A percentile compares a stretch with the other conserved stretches of the same genome.
Evolutionary conservation across 2,113 vertebrate genomes (phyloP).

Genomic region (Empidonax traillii): DNA sequence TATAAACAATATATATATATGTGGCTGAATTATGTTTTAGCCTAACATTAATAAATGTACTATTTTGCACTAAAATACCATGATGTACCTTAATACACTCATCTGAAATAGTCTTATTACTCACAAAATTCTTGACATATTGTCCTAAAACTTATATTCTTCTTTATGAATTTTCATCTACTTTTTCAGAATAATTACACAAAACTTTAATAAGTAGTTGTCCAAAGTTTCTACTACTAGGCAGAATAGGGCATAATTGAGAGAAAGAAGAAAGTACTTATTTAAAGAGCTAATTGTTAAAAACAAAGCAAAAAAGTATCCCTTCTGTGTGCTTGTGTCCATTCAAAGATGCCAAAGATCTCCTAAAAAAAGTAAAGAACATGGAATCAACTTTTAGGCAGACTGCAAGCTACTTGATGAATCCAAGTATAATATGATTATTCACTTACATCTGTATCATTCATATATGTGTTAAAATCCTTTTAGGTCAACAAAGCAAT

Average conservation of each 20-base stretch:
- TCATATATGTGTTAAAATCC: background rate
- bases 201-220: background rate
- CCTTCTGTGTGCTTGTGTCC: background rate
- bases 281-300: background rate
- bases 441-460: background rate
- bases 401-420: background rate
- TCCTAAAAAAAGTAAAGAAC: background rate
- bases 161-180: background rate
- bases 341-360: background rate
- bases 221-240: background rate
- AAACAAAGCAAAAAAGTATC: fast-evolving
- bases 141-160: background rate
- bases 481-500: background rate
- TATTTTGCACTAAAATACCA: background rate
- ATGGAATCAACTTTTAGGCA: background rate
- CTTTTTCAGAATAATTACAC: background rate
- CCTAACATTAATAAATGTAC: background rate
- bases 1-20: no score
- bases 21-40: background rate
- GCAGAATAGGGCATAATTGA: background rate
- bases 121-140: background rate
- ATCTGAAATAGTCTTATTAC: background rate
- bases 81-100: background rate
- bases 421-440: fast-evolving
- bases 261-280: background rate